phyloP scores from a whole-genome alignment of 2,797 vertebrate genomes.

The Clarias laeviceps region DNA sequence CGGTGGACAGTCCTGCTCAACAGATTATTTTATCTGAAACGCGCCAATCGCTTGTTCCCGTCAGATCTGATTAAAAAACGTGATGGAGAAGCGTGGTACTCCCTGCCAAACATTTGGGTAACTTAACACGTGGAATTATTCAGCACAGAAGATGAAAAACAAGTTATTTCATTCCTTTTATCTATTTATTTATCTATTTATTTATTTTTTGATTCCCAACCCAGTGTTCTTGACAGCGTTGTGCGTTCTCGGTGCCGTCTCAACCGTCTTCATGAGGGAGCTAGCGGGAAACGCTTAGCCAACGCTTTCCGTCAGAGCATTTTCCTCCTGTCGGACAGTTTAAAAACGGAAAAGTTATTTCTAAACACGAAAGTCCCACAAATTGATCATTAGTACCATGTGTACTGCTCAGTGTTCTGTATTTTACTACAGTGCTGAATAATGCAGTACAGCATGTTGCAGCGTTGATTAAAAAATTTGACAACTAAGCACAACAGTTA shows the following conservation, averaged over 20 bases:
- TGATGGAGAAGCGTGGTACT: not conserved
- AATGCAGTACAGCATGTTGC: not conserved
- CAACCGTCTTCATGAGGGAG: not conserved
- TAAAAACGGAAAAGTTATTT: not conserved
- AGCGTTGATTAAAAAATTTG: too few species aligned
- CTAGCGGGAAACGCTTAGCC: not conserved
- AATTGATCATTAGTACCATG: not conserved
- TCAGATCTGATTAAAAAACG: not conserved
- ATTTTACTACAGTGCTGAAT: not conserved
- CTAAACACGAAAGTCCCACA: not conserved
- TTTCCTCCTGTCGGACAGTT: not conserved
- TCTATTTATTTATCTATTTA: not conserved
- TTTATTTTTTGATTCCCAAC: not conserved
- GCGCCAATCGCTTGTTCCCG: not conserved
- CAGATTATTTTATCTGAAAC: conserved; percentile 18
- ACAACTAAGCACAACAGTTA: too few species aligned
- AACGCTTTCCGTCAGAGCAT: not conserved
- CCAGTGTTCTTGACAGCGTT: conserved; percentile 1
- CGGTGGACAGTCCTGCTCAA: conserved; percentile 2
- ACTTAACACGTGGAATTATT: conserved; percentile 13
- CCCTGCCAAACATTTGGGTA: not conserved
- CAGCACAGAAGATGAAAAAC: not conserved
- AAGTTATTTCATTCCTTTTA: not conserved
- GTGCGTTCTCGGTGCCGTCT: not conserved
- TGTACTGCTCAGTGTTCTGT: not conserved